Percentiles rank a stretch among this genome's conserved stretches.
These are phyloP conservation scores for Microchrysa polita DNA, from an alignment of 2,888 invertebrate species.

Conservation along the genomic window DNA sequence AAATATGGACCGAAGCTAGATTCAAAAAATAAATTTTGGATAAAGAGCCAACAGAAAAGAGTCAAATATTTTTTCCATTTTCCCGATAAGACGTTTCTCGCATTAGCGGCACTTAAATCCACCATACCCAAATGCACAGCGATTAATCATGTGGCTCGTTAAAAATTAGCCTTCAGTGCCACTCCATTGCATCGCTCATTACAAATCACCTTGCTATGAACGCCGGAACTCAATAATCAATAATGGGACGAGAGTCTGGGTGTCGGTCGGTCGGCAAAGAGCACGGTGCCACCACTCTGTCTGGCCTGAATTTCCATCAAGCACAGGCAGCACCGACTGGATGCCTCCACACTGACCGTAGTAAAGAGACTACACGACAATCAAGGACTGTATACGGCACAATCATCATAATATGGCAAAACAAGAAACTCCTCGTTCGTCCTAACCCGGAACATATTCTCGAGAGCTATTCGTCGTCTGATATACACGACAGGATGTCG, in stretches of 20 bases:
- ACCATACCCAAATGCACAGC: neutral
- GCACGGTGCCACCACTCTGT: constrained; percentile 12
- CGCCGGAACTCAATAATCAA: constrained; percentile 29
- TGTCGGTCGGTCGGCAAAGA: neutral
- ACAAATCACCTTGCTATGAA: constrained; percentile 7
- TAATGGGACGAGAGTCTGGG: neutral
- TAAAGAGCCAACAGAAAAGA: too few relatives aligned
- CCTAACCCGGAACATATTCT: constrained; percentile 9
- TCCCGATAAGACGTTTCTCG: too few relatives aligned
- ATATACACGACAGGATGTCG: constrained; percentile 13
- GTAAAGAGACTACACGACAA: constrained; percentile 17
- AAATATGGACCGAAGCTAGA: too few relatives aligned
- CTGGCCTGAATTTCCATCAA: neutral
- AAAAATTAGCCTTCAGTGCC: neutral
- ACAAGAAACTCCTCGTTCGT: neutral
- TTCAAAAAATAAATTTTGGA: too few relatives aligned
- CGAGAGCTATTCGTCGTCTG: neutral
- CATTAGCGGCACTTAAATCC: neutral
- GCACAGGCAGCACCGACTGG: too few relatives aligned
- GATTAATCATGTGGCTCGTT: neutral
- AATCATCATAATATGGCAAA: constrained; percentile 23
- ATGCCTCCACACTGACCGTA: neutral
- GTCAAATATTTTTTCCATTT: too few relatives aligned
- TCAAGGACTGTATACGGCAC: neutral
- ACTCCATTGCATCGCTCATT: neutral